Evolutionary conservation across 1,140 invertebrate species (phyloP).

Genomic region (Trypoxylus dichotomus): DNA sequence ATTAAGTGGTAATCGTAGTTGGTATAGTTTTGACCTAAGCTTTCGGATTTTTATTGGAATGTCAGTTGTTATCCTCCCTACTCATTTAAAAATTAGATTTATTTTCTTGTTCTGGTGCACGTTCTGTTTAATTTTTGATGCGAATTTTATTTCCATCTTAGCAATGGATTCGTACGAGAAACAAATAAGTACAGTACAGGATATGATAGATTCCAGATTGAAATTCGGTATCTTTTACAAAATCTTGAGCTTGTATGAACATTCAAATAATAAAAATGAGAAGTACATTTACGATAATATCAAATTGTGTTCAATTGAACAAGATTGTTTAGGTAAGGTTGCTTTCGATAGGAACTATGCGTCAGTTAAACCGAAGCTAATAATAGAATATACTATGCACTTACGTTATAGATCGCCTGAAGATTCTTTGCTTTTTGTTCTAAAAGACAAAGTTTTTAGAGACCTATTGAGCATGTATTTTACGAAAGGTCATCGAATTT

Average conservation of each 20-base stretch:
- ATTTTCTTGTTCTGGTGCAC: neutral
- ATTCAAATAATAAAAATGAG: neutral
- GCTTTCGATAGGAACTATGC: neutral
- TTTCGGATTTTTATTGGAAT: neutral
- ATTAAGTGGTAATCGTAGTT: neutral
- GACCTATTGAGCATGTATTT: neutral
- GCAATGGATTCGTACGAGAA: neutral
- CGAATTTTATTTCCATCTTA: neutral
- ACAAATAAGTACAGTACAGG: slow-evolving; percentile 1
- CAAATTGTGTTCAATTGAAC: neutral
- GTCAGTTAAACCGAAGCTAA: neutral
- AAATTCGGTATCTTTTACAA: neutral
- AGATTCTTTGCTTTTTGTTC: neutral
- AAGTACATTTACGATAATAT: neutral
- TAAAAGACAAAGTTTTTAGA: neutral
- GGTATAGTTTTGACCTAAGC: neutral
- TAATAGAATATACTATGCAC: neutral
- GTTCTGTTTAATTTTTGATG: slow-evolving; percentile 6
- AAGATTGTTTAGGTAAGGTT: neutral
- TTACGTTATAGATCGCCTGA: neutral
- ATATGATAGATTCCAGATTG: neutral
- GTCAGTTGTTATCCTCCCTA: neutral
- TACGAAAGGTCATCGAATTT: neutral
- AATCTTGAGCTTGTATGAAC: neutral
- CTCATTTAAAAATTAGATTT: neutral